These are phyloP conservation scores for Meteorus sp. DNA, from an alignment of 1,140 invertebrate genomes.

Conservation along the genomic window DNA sequence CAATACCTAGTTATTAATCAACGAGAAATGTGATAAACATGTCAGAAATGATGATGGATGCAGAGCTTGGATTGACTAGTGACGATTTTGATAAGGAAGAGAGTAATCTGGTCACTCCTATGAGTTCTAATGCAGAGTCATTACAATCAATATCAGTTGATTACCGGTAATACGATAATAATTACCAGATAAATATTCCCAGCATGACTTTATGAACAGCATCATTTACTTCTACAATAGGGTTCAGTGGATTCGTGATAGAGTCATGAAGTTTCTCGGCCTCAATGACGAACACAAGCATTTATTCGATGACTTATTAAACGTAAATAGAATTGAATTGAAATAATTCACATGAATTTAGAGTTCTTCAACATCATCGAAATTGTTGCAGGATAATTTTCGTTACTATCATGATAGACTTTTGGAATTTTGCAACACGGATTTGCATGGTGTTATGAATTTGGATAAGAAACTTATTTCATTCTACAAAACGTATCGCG, in stretches of 20 bases:
- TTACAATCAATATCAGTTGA: slow-evolving; percentile 27
- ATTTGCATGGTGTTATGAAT: slow-evolving; percentile 48
- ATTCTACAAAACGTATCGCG: slow-evolving; percentile 62
- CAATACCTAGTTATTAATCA: too few species aligned
- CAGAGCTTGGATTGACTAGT: background rate
- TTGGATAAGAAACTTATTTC: slow-evolving; percentile 57
- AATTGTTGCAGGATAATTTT: slow-evolving; percentile 44
- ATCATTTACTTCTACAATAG: slow-evolving; percentile 35
- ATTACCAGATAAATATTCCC: background rate
- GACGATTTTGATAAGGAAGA: slow-evolving; percentile 17
- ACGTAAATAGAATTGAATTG: slow-evolving; percentile 39
- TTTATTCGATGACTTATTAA: slow-evolving; percentile 48
- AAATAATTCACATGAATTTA: too few species aligned
- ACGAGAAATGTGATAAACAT: too few species aligned
- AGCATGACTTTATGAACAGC: slow-evolving; percentile 1
- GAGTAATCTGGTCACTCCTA: background rate
- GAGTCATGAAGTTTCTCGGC: slow-evolving; percentile 44
- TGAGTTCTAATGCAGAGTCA: slow-evolving; percentile 10
- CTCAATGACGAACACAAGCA: slow-evolving; percentile 33
- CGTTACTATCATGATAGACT: slow-evolving; percentile 46
- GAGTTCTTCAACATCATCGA: too few species aligned
- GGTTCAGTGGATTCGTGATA: slow-evolving; percentile 49
- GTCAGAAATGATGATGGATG: background rate
- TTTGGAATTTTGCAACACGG: slow-evolving; percentile 48
- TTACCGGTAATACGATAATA: slow-evolving; percentile 29